Conservation (phyloP, 2,888 invertebrate species). For the Drosophila meridiana region DNA sequence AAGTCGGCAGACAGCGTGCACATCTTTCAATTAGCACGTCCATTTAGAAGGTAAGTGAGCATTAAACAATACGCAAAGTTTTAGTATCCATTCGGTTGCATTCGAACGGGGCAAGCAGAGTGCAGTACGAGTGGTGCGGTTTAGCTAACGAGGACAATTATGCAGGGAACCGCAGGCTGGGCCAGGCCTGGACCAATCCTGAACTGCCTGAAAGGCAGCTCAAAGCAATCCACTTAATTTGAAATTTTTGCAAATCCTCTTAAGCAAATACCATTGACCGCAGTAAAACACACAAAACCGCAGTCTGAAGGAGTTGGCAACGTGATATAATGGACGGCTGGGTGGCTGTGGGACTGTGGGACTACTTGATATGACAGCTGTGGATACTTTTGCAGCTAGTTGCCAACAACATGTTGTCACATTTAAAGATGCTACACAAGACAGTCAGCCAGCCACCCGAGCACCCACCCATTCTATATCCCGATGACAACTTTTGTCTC, state of each 20-base stretch:
- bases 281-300: conserved; percentile 68
- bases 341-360: conserved; percentile 3
- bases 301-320: conserved; percentile 29
- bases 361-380: conserved; percentile 63
- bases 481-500: conserved; percentile 56
- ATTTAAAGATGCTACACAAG: conserved; percentile 61
- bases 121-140: conserved; percentile 34
- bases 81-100: conserved; percentile 15
- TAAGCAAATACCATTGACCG: conserved; percentile 67
- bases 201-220: conserved; percentile 27
- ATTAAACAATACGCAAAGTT: conserved; percentile 47
- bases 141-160: conserved; percentile 60
- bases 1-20: conserved; percentile 27
- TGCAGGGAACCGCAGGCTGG: conserved; percentile 60
- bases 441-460: conserved; percentile 14
- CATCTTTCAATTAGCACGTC: conserved; percentile 63
- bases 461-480: conserved; percentile 40
- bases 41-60: conserved; percentile 47
- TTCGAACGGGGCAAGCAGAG: conserved; percentile 45
- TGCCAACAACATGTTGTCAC: conserved; percentile 59
- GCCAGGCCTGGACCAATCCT: conserved; percentile 1
- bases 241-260: conserved; percentile 69
- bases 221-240: conserved; percentile 69
- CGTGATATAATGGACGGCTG: conserved; percentile 33
- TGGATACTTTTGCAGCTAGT: conserved; percentile 64